Percentiles rank a stretch among this genome's conserved stretches.
Evolutionary conservation across 2,888 invertebrate species (phyloP).

Genomic region (Campaea margaritaria): DNA sequence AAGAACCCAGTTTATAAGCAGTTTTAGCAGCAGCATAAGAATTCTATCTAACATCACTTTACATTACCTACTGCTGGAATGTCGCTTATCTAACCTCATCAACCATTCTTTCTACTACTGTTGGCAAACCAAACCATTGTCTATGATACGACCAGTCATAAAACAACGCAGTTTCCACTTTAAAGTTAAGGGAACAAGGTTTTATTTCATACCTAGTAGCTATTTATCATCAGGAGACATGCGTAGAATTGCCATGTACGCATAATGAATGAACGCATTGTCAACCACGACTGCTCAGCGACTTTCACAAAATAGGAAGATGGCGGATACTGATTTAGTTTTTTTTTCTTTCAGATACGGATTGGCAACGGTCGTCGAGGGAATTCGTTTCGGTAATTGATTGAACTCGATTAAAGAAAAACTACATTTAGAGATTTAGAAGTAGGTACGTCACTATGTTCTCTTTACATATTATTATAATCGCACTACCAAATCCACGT

Average conservation of each 20-base stretch:
- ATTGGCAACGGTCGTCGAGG: slow-evolving; percentile 17
- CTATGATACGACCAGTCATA: slow-evolving; percentile 4
- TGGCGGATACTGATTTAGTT: slow-evolving; percentile 10
- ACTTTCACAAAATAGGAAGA: slow-evolving; percentile 58
- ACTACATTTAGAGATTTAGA: not conserved
- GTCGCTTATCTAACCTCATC: slow-evolving; percentile 22
- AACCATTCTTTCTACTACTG: slow-evolving; percentile 14
- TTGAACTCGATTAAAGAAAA: not conserved
- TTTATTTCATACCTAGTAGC: slow-evolving; percentile 5
- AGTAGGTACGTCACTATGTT: no score
- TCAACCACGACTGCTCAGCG: slow-evolving; percentile 53
- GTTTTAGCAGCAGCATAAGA: no score
- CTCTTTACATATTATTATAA: no score
- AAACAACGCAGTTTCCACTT: slow-evolving; percentile 5
- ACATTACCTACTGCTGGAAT: slow-evolving; percentile 1
- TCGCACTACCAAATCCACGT: no score
- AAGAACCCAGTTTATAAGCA: no score
- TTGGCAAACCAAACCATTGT: slow-evolving; percentile 22
- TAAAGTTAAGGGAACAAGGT: slow-evolving; percentile 1
- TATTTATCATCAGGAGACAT: slow-evolving; percentile 32
- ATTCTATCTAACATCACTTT: no score
- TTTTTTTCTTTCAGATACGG: slow-evolving; percentile 33
- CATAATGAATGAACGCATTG: slow-evolving; percentile 49
- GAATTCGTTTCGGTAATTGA: slow-evolving; percentile 21
- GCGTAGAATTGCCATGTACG: slow-evolving; percentile 55